Evolutionary conservation across 2,888 invertebrate species (phyloP).

Genomic region (Mythimna ferrago): DNA sequence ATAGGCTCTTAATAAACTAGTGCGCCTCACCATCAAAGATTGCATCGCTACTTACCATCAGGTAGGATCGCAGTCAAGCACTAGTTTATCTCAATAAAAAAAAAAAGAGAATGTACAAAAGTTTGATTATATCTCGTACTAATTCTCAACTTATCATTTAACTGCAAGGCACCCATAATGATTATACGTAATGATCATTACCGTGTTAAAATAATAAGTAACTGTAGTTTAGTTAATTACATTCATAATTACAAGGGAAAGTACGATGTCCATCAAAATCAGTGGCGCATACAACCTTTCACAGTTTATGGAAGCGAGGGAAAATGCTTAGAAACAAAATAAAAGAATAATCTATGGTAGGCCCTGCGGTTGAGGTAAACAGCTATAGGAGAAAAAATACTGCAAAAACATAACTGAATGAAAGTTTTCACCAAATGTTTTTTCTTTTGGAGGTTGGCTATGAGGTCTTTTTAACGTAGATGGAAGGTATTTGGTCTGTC

Average conservation of each 20-base stretch:
- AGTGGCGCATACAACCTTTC: constrained; percentile 29
- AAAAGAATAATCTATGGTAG: not conserved
- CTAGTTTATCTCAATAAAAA: no score
- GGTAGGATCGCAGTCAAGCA: no score
- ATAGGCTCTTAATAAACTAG: no score
- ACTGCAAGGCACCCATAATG: not conserved
- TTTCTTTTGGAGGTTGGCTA: not conserved
- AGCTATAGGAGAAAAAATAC: not conserved
- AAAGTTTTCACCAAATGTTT: not conserved
- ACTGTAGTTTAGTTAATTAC: constrained; percentile 19
- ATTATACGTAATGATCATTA: not conserved
- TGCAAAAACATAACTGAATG: not conserved
- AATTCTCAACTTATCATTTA: not conserved
- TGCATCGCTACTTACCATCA: no score
- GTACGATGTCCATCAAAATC: constrained; percentile 24
- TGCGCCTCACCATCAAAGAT: no score
- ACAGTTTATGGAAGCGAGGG: not conserved
- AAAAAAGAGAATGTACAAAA: no score
- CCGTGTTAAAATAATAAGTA: constrained; percentile 3
- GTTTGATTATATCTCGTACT: not conserved
- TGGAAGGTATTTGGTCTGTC: no score
- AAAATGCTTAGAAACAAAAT: not conserved
- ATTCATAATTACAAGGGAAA: constrained; percentile 24
- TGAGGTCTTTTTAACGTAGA: not conserved
- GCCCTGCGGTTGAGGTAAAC: not conserved